Evolutionary conservation across 2,888 invertebrate species (phyloP), one percentile per base, ranked within the genome.

Genomic region (Melanargia galathea): DNA sequence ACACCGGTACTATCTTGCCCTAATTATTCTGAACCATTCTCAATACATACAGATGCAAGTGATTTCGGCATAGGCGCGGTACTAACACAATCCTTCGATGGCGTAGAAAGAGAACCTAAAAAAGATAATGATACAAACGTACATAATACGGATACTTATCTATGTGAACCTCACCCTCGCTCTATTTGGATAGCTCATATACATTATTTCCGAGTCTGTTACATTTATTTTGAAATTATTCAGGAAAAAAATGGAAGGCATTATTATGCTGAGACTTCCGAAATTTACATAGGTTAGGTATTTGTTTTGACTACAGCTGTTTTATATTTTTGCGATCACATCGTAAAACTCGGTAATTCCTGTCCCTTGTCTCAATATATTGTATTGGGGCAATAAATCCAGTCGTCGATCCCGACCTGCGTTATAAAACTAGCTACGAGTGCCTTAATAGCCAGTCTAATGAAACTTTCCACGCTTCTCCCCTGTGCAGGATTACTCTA

Each of bases 301-400:
- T 7, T 40, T 16, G 7, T 16, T 16, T 2, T 40, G 7, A 8
- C 2, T 7, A 6, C 43, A 43, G 43, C 52, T 35, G 52, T 46
- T 46, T 60, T 67, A 67, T 70, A 65, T 55, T 51, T 58, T 49
- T 49, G 64, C 62, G 55, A 71, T 75, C 81, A 78, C 78, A 75
- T 78, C 76, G 76, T 65, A 72, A 75, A 76, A 77, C 80, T 79
- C 74, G 74, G 69, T 58, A 58, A 67, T 30, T 64, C 57, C 52
- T 63, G 63, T 63, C 74, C 75, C 76, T 72, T 70, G 73, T 67
- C 70, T 68, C 73, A 64, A 70, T 73, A 74, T 75, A 84, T 83
- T 81, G 81, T 82, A 82, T 81, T 78, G 78, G 69, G 66, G 73
- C 79, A 73, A 81, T 85, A 85, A 84, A 85, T 85, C 77, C 74